phyloP scores from a whole-genome alignment of 2,888 invertebrate genomes.

The Acanthosepion esculentum region DNA sequence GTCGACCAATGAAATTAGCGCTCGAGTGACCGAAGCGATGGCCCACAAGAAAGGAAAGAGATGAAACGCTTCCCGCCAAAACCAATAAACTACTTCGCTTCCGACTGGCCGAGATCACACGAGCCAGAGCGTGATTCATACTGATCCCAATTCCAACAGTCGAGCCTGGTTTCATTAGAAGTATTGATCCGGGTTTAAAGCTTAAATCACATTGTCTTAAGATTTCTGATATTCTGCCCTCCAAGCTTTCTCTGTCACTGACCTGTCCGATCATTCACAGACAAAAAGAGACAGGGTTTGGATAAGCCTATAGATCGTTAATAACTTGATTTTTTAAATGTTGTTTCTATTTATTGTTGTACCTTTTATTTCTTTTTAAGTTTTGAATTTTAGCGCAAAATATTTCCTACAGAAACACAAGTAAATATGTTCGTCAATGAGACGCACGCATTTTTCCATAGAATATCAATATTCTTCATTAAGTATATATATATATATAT shows the following conservation, averaged over 20 bases:
- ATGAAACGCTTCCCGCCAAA: not conserved
- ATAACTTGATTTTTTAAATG: not conserved
- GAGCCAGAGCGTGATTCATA: not conserved
- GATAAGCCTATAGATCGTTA: not conserved
- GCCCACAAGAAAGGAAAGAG: not conserved
- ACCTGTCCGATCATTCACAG: not conserved
- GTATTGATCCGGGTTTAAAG: not conserved
- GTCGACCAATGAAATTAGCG: not conserved
- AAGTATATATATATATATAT: not conserved
- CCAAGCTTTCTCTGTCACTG: not conserved
- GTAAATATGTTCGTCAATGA: too few relatives aligned
- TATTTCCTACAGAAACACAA: too few relatives aligned
- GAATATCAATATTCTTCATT: not conserved
- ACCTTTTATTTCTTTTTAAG: too few relatives aligned
- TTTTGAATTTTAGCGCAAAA: too few relatives aligned
- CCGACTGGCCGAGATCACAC: not conserved
- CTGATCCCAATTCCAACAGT: not conserved
- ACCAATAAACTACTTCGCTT: not conserved
- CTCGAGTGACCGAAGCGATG: not conserved
- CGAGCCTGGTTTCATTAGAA: not conserved
- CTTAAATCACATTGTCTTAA: not conserved
- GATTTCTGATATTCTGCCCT: not conserved
- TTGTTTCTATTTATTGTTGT: not conserved
- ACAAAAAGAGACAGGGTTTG: not conserved
- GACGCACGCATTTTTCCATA: too few relatives aligned